Evolutionary conservation across 2,113 vertebrate genomes (phyloP), one percentile per base, ranked within the genome.

Genomic region (Microtus oregoni): DNA sequence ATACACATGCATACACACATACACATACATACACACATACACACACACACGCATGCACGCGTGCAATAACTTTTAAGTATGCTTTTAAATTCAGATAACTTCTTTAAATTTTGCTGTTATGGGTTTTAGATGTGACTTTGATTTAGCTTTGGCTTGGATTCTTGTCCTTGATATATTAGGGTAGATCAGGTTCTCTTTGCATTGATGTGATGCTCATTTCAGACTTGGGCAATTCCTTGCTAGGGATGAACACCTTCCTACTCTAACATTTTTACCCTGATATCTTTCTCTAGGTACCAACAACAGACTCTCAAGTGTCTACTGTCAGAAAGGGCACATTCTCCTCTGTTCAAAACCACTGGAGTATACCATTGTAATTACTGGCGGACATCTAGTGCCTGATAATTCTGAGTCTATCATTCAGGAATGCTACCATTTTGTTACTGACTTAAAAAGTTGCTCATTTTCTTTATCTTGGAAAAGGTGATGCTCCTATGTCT

Each of bases 71-170:
- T 63, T n/a, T 83, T 63, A 85, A 85, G 15, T 28, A 63, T 14
- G 24, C 67, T 68, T 9, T 72, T 82, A 95, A 91, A 93, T 77
- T 73, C 30, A 87, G 7, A 87, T 1, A 89, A 1, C 5, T 83
- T 92, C 10, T 93, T 89, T 78, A 73, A 85, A 4, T 85, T 95
- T 96, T 93, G 2, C 68, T 87, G 30, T 70, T 82, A 76, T 58
- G 14, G 17, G 3, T 89, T 82, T 89, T 67, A 44, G 15, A 52
- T 28, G 38, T 70, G 75, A 94, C 89, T 87, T 50, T 11, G 90
- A 90, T 44, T 75, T 72, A 91, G 68, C 58, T 63, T 94, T 95
- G 70, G 63, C 7, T 92, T 95, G 26, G 22, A 41, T 87, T 87
- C 79, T 94, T 95, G 14, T 68, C 35, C 41, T 91, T 95, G 50